A percentile compares a stretch with the other conserved stretches of the same genome.
Conservation (phyloP, 2,113 vertebrate genomes). For the Edolisoma coerulescens region DNA sequence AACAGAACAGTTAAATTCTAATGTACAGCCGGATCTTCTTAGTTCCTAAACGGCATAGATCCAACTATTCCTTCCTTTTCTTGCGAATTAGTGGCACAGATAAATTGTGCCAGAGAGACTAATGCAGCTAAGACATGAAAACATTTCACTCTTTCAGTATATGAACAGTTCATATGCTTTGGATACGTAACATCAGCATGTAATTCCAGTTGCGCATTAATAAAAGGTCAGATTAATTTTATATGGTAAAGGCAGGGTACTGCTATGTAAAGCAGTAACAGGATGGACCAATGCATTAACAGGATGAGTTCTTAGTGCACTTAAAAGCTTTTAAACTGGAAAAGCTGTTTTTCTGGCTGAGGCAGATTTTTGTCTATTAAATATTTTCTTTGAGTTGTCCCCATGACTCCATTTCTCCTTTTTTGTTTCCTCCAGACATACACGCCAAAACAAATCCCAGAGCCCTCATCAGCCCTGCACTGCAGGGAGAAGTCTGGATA, state of each 20-base stretch:
- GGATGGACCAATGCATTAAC: background rate
- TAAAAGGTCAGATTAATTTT: conserved; percentile 36
- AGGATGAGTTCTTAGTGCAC: background rate
- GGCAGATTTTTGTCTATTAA: background rate
- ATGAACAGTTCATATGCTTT: background rate
- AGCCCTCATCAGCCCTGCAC: background rate
- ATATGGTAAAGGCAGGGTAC: background rate
- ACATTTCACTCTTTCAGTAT: background rate
- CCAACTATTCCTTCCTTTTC: background rate
- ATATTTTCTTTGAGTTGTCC: background rate
- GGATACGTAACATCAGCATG: background rate
- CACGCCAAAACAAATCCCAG: background rate
- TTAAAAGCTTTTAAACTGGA: background rate
- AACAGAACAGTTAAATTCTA: background rate
- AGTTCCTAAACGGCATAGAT: background rate
- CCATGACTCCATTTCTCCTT: background rate
- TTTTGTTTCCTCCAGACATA: background rate
- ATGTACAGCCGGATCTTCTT: background rate
- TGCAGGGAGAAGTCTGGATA: background rate
- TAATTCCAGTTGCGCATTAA: background rate
- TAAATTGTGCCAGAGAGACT: background rate
- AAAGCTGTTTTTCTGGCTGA: background rate
- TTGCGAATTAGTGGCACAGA: background rate
- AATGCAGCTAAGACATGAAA: background rate
- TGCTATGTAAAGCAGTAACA: background rate